Evolutionary conservation across 2,888 invertebrate species (phyloP).

Genomic region (Drosophila atripex): DNA sequence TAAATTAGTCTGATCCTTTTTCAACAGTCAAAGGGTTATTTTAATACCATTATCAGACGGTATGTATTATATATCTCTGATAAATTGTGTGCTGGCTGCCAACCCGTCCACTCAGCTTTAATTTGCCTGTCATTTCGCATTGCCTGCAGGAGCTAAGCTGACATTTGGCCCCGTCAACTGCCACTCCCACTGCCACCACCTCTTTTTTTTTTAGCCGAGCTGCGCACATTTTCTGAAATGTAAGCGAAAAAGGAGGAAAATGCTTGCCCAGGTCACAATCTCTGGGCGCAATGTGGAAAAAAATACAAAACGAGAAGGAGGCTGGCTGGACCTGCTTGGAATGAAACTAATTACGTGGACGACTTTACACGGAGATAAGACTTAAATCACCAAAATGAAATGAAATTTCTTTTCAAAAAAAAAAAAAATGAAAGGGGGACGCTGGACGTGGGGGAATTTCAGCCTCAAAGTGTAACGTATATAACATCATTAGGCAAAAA

Average conservation of each 20-base stretch:
- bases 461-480: slow-evolving; percentile 14
- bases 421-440: not conserved
- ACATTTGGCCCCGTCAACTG: slow-evolving; percentile 61
- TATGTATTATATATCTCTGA: slow-evolving; percentile 58
- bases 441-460: not conserved
- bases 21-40: slow-evolving; percentile 17
- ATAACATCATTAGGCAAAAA: slow-evolving; percentile 39
- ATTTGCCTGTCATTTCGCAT: slow-evolving; percentile 67
- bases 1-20: not conserved
- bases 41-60: slow-evolving; percentile 40
- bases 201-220: slow-evolving; percentile 36
- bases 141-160: slow-evolving; percentile 56
- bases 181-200: slow-evolving; percentile 15
- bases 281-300: slow-evolving; percentile 14
- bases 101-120: slow-evolving; percentile 69
- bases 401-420: slow-evolving; percentile 28
- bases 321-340: slow-evolving; percentile 35
- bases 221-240: slow-evolving; percentile 65
- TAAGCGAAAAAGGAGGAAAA: slow-evolving; percentile 57
- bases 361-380: slow-evolving; percentile 75
- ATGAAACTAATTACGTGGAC: slow-evolving; percentile 71
- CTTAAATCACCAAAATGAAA: slow-evolving; percentile 67
- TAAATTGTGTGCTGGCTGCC: slow-evolving; percentile 67
- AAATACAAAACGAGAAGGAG: slow-evolving; percentile 11
- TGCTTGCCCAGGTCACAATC: slow-evolving; percentile 50